Base-by-base conservation (phyloP, 2,113 vertebrate genomes). In the Panthera uncia region DNA sequence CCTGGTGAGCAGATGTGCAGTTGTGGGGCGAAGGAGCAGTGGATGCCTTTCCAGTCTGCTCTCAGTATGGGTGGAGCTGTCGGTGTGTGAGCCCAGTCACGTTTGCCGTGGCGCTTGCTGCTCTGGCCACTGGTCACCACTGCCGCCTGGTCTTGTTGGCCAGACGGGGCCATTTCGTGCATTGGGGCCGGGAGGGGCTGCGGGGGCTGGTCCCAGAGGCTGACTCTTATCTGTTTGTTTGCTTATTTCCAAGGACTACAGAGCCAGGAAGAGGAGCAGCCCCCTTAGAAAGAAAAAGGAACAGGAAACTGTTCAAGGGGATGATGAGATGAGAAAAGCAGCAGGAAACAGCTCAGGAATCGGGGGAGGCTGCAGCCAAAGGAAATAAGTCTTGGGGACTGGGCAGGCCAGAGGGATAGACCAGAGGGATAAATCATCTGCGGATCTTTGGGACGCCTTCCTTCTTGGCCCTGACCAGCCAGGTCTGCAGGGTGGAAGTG, bases 261-360 rank as follows among this genome's bases (percentile, higher is more conserved):
- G 95, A 82, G 84, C 82, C 94, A 94, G 86, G 89, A 97, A 97
- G 79, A 97, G 96, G 84, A 96, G 41, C 74, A 88, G 65, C 76
- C 91, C 38, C 94, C 65, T 25, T n/a, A 89, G 96, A 91, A 96
- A 96, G 55, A 96, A 91, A 91, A 97, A 50, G 66, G 65, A 74
- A 90, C 73, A 97, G 97, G 96, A 97, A 94, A 87, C 96, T 80
- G 48, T 96, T 96, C 52, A 57, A 83, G 74, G 85, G 83, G 16
- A 57, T 45, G 65, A 65, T n/a, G 0, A 1, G 57, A 80, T 76
- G 65, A 7, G 15, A 66, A 81, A 8, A 31, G 27, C 93, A 85
- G 65, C 84, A 90, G 87, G 74, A 90, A 82, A 78, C 66, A 19
- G 76, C 63, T 89, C 0, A 2, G 93, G 12, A 88, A 33, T 27